Conservation (phyloP, 1,140 invertebrate genomes). For the Stratiolaelaps scimitus region DNA sequence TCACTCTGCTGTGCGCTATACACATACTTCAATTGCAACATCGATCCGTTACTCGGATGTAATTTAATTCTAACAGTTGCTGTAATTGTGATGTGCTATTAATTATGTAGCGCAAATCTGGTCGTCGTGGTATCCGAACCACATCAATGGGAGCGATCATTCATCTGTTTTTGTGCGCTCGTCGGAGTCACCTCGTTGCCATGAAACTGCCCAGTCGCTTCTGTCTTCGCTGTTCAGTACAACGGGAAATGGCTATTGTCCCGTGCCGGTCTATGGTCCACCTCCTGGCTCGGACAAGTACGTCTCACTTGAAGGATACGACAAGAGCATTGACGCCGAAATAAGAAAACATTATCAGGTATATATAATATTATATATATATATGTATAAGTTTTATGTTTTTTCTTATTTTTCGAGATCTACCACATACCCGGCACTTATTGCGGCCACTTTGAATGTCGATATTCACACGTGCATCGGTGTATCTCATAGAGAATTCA, state of each 20-base stretch:
- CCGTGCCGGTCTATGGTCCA: not conserved
- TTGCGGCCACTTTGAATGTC: too few relatives aligned
- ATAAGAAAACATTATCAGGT: constrained; percentile 8
- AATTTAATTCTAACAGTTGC: too few relatives aligned
- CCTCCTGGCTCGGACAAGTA: constrained; percentile 2
- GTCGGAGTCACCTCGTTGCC: constrained; percentile 9
- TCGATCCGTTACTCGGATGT: too few relatives aligned
- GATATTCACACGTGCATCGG: too few relatives aligned
- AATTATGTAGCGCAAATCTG: not conserved
- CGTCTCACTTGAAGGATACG: not conserved
- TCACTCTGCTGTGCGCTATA: too few relatives aligned
- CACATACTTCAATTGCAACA: too few relatives aligned
- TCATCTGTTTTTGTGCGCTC: not conserved
- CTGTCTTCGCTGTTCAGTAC: not conserved
- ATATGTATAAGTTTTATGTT: too few relatives aligned
- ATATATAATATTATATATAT: not conserved
- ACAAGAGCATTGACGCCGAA: not conserved
- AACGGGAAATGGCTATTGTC: not conserved
- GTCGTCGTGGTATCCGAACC: constrained; percentile 2
- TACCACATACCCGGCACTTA: too few relatives aligned
- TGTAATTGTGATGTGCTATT: not conserved
- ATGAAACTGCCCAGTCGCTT: not conserved
- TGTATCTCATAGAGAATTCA: too few relatives aligned
- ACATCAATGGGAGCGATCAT: constrained; percentile 8
- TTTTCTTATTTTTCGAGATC: too few relatives aligned